Conservation (phyloP, 1,140 invertebrate genomes). For the Callitettix versicolor region DNA sequence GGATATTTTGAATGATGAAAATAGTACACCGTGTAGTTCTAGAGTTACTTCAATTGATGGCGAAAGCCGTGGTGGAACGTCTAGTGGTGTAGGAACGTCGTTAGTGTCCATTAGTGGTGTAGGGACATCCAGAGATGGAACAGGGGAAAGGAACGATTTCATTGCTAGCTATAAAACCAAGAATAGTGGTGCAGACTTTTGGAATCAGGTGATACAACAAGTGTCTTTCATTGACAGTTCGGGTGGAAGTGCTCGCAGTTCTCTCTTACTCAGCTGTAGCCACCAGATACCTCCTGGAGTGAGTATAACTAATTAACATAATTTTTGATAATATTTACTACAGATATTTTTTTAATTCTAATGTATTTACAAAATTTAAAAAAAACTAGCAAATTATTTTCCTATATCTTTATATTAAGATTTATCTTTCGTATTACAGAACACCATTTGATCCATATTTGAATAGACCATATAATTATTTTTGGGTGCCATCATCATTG, state of each 20-base stretch:
- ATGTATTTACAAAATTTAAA: too few relatives aligned
- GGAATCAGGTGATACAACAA: slow-evolving; percentile 28
- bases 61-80: background rate
- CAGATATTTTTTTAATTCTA: too few relatives aligned
- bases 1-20: background rate
- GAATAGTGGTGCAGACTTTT: slow-evolving; percentile 24
- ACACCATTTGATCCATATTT: too few relatives aligned
- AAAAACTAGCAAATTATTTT: too few relatives aligned
- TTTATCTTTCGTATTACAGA: too few relatives aligned
- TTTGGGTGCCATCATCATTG: too few relatives aligned
- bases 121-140: slow-evolving; percentile 8
- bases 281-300: slow-evolving; percentile 17
- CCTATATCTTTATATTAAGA: too few relatives aligned
- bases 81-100: slow-evolving; percentile 10
- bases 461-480: too few relatives aligned
- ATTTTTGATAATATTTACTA: too few relatives aligned
- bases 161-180: background rate
- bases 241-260: slow-evolving; percentile 16
- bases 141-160: background rate
- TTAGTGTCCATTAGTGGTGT: slow-evolving; percentile 3
- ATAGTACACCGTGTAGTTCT: background rate
- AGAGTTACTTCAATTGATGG: background rate
- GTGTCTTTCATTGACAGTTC: slow-evolving; percentile 30
- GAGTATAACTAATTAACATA: slow-evolving; percentile 1
- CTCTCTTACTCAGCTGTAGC: slow-evolving; percentile 8